Base-by-base conservation (phyloP, 2,797 vertebrate species). In the Ctenopoma kingsleyae region DNA sequence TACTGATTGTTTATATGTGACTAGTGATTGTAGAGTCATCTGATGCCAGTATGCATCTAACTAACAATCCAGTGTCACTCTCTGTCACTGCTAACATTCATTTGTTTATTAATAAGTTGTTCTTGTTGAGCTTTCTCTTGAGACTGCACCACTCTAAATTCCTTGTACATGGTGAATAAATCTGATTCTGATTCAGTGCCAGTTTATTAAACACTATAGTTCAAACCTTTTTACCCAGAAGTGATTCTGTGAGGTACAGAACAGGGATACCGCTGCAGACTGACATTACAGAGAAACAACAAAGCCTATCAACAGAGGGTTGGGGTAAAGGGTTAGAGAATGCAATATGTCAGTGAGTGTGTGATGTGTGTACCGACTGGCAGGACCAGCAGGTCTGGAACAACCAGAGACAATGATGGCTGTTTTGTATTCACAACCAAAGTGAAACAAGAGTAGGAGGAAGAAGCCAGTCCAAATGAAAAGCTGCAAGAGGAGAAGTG, bases 361-460 rank as follows among this genome's bases (percentile, higher is more conserved):
- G 25, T 59, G 36, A 46, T 40, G 20, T 11, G 15, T n/a, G 47
- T 16, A 11, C 11, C 23, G 16, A 51, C 1, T 74, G 36, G 35
- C 11, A 47, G 17, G 25, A 2, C 38, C 23, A 0, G 43, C 8
- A 57, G 61, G 46, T 79, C 57, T 72, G 54, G 36, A 48, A 60
- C 65, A 51, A 54, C 19, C 38, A 52, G 23, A n/a, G 22, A 64
- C 49, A 81, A 80, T 30, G 77, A 81, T 19, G 25, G 25, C 68
- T 71, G 63, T 59, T 2, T 74, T 83, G 71, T 75, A 50, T 80
- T 59, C 56, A 67, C 17, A 48, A 61, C 63, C 66, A 72, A 76
- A 74, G 12, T 60, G 81, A 83, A 71, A 82, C 61, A 81, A 30
- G 75, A 85, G 71, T 12, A 76, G 56, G 36, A 69, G 57, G 50